These are phyloP conservation scores for Diglossa cyanea DNA, from an alignment of 2,797 vertebrate genomes.

Conservation along the genomic window DNA sequence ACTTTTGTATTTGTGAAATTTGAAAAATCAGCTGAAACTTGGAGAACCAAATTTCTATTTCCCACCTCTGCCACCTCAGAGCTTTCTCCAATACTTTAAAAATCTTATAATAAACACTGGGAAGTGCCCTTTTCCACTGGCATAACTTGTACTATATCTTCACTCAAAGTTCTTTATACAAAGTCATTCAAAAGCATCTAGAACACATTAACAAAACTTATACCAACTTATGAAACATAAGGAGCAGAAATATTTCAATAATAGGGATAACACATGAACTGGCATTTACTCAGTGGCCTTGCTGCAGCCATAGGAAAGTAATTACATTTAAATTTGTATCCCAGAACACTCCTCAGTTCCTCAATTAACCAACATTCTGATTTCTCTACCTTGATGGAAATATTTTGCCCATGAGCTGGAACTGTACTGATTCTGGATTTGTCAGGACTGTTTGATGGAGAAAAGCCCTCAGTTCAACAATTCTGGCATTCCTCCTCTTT, in stretches of 20 bases:
- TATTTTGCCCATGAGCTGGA: constrained; percentile 76
- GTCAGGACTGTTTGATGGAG: constrained; percentile 77
- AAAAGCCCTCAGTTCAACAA: constrained; percentile 56
- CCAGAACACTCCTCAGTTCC: neutral
- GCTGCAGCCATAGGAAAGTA: neutral
- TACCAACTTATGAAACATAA: neutral
- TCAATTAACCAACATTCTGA: neutral
- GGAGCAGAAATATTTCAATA: neutral
- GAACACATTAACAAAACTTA: neutral
- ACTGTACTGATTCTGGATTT: constrained; percentile 44
- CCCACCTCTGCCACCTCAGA: neutral
- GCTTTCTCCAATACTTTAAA: neutral
- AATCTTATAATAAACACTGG: neutral
- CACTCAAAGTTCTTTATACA: neutral
- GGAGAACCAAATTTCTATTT: neutral
- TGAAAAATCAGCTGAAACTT: neutral
- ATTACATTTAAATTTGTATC: neutral
- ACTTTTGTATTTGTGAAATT: neutral
- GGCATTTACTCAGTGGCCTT: neutral
- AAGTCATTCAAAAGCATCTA: neutral
- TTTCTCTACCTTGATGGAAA: constrained; percentile 76
- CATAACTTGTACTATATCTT: neutral
- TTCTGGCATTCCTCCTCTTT: constrained; percentile 31
- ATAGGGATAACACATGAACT: neutral
- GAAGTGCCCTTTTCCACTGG: neutral